These are phyloP conservation scores for Alexandromys fortis DNA, from an alignment of 2,113 vertebrate species.

Conservation along the genomic window DNA sequence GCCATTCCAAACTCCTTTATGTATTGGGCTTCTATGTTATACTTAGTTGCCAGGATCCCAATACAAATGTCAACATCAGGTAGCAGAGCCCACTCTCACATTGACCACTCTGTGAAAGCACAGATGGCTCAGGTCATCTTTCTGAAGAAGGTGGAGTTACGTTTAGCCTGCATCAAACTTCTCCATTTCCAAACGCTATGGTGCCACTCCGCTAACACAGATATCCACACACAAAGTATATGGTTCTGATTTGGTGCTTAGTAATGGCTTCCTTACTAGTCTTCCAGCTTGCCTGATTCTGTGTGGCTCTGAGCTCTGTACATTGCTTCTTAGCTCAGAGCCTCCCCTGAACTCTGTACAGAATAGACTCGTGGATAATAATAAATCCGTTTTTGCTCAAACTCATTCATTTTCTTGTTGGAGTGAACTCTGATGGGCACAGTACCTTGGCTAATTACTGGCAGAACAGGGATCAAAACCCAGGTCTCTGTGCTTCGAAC, in stretches of 20 bases:
- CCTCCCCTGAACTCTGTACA: not conserved
- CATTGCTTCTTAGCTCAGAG: not conserved
- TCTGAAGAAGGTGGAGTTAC: not conserved
- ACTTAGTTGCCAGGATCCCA: not conserved
- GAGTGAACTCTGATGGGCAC: not conserved
- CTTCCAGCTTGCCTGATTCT: not conserved
- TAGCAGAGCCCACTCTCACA: not conserved
- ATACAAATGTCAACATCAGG: too few relatives aligned
- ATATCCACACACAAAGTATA: rapidly evolving
- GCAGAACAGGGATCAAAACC: slow-evolving; percentile 40
- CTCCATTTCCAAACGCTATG: not conserved
- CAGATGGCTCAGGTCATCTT: not conserved
- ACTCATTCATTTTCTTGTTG: not conserved
- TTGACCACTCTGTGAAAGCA: not conserved
- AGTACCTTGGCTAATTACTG: slow-evolving; percentile 58
- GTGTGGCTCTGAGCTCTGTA: not conserved
- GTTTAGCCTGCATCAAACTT: not conserved
- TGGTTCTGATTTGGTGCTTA: rapidly evolving
- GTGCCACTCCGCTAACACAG: rapidly evolving
- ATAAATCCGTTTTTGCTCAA: not conserved
- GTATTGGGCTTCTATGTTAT: not conserved
- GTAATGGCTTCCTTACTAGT: not conserved
- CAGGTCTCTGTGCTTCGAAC: slow-evolving; percentile 14
- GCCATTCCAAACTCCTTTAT: not conserved
- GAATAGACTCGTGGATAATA: not conserved